Percentiles rank a stretch among this genome's conserved stretches.
Conservation (phyloP, 1,140 invertebrate species). For the Cylas formicarius region DNA sequence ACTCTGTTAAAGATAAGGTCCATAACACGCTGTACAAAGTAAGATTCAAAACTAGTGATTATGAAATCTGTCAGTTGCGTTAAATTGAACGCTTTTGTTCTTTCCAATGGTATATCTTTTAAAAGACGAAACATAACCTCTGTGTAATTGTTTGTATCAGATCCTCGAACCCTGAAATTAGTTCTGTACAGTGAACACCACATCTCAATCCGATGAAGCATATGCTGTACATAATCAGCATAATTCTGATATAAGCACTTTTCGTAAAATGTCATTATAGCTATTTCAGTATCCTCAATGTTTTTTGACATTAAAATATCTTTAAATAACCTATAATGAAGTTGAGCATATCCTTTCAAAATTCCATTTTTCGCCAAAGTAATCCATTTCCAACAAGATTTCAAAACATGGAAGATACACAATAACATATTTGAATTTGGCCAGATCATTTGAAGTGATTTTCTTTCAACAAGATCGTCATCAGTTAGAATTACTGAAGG, state of each 20-base stretch:
- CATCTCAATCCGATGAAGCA: background rate
- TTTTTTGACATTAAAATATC: background rate
- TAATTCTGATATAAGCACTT: conserved; percentile 2
- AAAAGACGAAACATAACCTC: conserved; percentile 9
- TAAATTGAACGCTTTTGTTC: conserved; percentile 11
- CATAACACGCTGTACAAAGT: conserved; percentile 4
- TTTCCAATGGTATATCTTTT: conserved; percentile 7
- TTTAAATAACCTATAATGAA: conserved; percentile 3
- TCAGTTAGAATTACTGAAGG: conserved; percentile 5
- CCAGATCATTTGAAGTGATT: background rate
- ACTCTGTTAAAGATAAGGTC: no score
- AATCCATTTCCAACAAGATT: conserved; percentile 1
- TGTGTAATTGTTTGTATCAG: conserved; percentile 7
- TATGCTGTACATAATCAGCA: background rate
- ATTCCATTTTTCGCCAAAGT: background rate
- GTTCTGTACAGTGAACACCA: background rate
- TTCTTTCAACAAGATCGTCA: conserved; percentile 4
- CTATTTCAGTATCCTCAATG: background rate
- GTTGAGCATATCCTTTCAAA: background rate
- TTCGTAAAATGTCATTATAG: background rate
- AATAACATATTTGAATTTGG: conserved; percentile 1
- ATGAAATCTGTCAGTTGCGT: conserved; percentile 5
- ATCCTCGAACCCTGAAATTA: background rate
- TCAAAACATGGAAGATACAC: conserved; percentile 8
- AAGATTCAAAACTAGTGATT: background rate